A percentile compares a stretch with the other conserved stretches of the same genome.
These are phyloP conservation scores for Perca flavescens DNA, from an alignment of 2,113 vertebrate genomes.

Conservation along the genomic window DNA sequence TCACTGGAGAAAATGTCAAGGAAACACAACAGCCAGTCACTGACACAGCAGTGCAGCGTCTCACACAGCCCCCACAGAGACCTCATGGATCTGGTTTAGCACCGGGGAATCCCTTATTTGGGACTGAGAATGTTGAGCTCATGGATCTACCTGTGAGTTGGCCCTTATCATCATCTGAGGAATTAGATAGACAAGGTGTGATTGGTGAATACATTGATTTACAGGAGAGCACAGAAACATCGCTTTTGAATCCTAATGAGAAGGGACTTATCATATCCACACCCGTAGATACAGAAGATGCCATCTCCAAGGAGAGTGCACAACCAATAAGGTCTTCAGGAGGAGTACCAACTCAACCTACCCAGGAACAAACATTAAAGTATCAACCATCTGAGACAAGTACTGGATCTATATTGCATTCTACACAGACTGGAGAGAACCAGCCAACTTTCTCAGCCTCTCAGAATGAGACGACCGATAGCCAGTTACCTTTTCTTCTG, in stretches of 20 bases:
- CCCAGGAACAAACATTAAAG: constrained; percentile 27
- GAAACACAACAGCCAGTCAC: constrained; percentile 39
- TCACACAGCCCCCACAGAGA: constrained; percentile 28
- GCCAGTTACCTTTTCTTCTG: constrained; percentile 32
- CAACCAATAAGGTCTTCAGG: constrained; percentile 25
- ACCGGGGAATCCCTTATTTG: constrained; percentile 13
- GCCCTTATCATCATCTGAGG: constrained; percentile 55
- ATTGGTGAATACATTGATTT: constrained; percentile 75
- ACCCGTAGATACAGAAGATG: constrained; percentile 24
- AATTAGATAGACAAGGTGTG: constrained; percentile 65
- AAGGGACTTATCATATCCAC: constrained; percentile 5
- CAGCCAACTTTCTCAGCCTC: constrained; percentile 20
- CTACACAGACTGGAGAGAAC: constrained; percentile 37
- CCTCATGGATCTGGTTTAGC: constrained; percentile 24
- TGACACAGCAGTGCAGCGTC: constrained; percentile 13
- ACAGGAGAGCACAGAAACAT: constrained; percentile 43
- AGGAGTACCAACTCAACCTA: constrained; percentile 6
- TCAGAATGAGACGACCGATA: constrained; percentile 4
- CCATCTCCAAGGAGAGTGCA: not conserved
- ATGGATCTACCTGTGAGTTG: constrained; percentile 46
- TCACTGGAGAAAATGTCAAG: constrained; percentile 47
- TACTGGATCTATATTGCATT: constrained; percentile 15
- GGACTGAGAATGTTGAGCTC: constrained; percentile 37
- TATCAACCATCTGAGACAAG: constrained; percentile 43
- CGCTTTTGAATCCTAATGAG: constrained; percentile 30